These are phyloP conservation scores for Archaeoteleia sp. DNA, from an alignment of 2,888 invertebrate genomes.

Conservation along the genomic window DNA sequence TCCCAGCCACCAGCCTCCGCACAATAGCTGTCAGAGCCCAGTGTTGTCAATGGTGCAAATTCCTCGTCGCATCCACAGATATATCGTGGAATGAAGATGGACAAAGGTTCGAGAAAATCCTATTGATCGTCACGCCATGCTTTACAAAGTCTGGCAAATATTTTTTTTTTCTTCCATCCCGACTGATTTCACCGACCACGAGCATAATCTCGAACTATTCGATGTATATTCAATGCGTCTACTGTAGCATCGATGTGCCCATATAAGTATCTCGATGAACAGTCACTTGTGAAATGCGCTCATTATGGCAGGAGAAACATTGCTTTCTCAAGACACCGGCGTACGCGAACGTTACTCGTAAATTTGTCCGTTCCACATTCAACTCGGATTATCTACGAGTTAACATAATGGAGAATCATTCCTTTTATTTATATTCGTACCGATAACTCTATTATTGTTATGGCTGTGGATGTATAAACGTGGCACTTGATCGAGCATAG, in stretches of 20 bases:
- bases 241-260: constrained; percentile 45
- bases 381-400: constrained; percentile 33
- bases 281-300: constrained; percentile 53
- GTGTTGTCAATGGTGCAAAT: too few species aligned
- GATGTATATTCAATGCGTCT: constrained; percentile 12
- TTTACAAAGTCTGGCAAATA: too few species aligned
- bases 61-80: too few species aligned
- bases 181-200: constrained; percentile 38
- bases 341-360: constrained; percentile 44
- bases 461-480: too few species aligned
- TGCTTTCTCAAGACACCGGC: constrained; percentile 49
- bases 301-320: constrained; percentile 51
- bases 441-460: constrained; percentile 39
- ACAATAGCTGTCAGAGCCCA: too few species aligned
- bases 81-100: too few species aligned
- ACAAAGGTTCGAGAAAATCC: too few species aligned
- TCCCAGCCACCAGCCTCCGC: too few species aligned
- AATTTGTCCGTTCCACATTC: constrained; percentile 50
- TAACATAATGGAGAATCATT: constrained; percentile 20
- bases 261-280: constrained; percentile 50
- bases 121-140: too few species aligned
- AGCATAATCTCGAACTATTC: constrained; percentile 14
- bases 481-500: too few species aligned
- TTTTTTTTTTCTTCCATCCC: too few species aligned
- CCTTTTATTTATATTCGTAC: constrained; percentile 22